Percentiles rank a stretch among this genome's conserved stretches.
Conservation (phyloP, 1,140 invertebrate genomes). For the Eurytemora carolleeae region DNA sequence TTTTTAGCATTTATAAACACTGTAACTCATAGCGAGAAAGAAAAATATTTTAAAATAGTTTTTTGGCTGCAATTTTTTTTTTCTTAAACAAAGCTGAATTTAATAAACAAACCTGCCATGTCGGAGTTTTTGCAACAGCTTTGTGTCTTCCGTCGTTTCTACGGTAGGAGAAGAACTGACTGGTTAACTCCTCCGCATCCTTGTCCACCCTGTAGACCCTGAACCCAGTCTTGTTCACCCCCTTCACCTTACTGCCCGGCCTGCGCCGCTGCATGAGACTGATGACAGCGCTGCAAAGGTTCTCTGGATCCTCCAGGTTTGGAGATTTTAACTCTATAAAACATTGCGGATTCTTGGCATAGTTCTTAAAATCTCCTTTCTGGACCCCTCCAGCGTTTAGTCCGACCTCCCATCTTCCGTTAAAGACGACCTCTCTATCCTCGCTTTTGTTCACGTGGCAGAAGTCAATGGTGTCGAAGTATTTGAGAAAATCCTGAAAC, state of each 20-base stretch:
- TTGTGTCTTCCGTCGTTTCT: constrained; percentile 14
- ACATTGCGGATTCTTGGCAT: constrained; percentile 83
- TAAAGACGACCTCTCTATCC: constrained; percentile 3
- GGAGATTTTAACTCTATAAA: constrained; percentile 63
- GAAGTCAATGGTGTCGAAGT: constrained; percentile 7
- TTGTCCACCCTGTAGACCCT: constrained; percentile 12
- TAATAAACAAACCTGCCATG: constrained; percentile 3
- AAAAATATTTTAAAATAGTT: too few relatives aligned
- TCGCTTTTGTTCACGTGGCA: constrained; percentile 7
- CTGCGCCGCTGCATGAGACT: constrained; percentile 40
- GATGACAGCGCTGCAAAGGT: constrained; percentile 77
- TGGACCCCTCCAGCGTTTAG: constrained; percentile 12
- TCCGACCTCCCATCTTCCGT: constrained; percentile 9
- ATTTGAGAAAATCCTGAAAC: background rate
- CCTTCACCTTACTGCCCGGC: constrained; percentile 3
- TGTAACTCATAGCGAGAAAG: too few relatives aligned
- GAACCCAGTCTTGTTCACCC: constrained; percentile 12
- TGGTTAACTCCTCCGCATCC: constrained; percentile 7
- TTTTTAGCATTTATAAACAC: too few relatives aligned
- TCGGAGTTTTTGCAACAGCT: constrained; percentile 12
- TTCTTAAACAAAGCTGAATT: too few relatives aligned
- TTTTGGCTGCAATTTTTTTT: too few relatives aligned
- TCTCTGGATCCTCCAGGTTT: constrained; percentile 70
- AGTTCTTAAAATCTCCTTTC: constrained; percentile 12
- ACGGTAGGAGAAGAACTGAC: constrained; percentile 8